Evolutionary conservation across 2,797 vertebrate genomes (phyloP).

Genomic region (Spinibarbus caldwelli): DNA sequence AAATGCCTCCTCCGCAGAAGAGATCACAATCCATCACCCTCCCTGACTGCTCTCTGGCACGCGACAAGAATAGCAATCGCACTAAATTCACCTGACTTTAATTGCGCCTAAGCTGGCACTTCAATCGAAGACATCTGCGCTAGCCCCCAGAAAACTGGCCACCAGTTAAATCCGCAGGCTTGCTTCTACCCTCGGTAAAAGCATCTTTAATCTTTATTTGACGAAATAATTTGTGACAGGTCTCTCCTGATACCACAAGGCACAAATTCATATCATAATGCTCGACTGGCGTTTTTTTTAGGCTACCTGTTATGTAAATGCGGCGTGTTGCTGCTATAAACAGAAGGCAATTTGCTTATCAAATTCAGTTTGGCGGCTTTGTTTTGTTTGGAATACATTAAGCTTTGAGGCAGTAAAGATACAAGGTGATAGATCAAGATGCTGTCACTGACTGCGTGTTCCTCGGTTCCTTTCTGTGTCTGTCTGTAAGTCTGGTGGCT

Average conservation of each 20-base stretch:
- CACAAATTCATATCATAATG: slow-evolving; percentile 57
- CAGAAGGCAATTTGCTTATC: slow-evolving; percentile 67
- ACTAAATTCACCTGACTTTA: slow-evolving; percentile 81
- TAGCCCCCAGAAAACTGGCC: slow-evolving; percentile 47
- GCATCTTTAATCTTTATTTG: slow-evolving; percentile 64
- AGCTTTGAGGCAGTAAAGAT: slow-evolving; percentile 65
- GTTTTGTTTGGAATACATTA: slow-evolving; percentile 72
- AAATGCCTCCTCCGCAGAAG: slow-evolving; percentile 73
- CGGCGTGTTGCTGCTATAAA: slow-evolving; percentile 62
- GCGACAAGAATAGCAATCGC: slow-evolving; percentile 78
- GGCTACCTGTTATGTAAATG: slow-evolving; percentile 60
- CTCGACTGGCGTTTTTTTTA: slow-evolving; percentile 45
- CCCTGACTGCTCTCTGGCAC: slow-evolving; percentile 66
- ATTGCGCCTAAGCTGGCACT: slow-evolving; percentile 69
- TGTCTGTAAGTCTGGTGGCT: slow-evolving; percentile 40
- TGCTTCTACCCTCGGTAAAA: slow-evolving; percentile 49
- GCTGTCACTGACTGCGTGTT: slow-evolving; percentile 61
- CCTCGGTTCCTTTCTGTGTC: slow-evolving; percentile 44
- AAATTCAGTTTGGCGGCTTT: slow-evolving; percentile 67
- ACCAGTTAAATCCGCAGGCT: slow-evolving; percentile 49
- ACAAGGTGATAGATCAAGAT: slow-evolving; percentile 71
- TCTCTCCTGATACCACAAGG: slow-evolving; percentile 53
- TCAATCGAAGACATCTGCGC: slow-evolving; percentile 67
- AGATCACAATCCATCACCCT: slow-evolving; percentile 80
- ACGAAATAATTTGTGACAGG: slow-evolving; percentile 58